phyloP scores from a whole-genome alignment of 2,113 vertebrate species.

The Platichthys stellatus region DNA sequence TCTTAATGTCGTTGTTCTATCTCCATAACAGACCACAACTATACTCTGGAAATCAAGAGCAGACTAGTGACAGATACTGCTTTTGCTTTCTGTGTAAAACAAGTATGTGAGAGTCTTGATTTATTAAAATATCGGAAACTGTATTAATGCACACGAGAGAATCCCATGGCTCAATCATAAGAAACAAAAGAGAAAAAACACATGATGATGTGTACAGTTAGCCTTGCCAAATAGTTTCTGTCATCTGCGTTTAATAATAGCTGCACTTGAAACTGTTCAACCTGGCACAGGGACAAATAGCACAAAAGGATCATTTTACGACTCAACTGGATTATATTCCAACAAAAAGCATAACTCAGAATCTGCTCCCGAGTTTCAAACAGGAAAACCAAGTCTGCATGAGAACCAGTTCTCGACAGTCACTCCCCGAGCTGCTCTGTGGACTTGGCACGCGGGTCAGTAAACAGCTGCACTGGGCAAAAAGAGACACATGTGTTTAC shows the following conservation, averaged over 20 bases:
- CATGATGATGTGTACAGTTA: conserved; percentile 27
- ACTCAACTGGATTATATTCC: conserved; percentile 27
- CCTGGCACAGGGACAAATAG: conserved; percentile 46
- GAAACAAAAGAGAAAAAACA: background rate
- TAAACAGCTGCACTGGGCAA: conserved; percentile 62
- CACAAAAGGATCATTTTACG: conserved; percentile 51
- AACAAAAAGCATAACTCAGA: conserved; percentile 30
- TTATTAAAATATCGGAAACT: background rate
- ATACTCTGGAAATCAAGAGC: conserved; percentile 59
- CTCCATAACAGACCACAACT: conserved; percentile 49
- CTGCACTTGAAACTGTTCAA: conserved; percentile 55
- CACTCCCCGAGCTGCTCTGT: conserved; percentile 23
- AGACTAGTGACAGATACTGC: conserved; percentile 46
- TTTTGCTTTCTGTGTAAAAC: conserved; percentile 46
- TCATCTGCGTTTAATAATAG: conserved; percentile 71
- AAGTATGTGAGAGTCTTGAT: conserved; percentile 20
- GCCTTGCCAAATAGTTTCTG: conserved; percentile 41
- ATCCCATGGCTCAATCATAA: background rate
- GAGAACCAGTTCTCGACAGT: conserved; percentile 41
- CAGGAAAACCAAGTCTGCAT: conserved; percentile 49
- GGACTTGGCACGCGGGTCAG: conserved; percentile 44
- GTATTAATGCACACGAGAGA: conserved; percentile 1
- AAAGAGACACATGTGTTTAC: conserved; percentile 64
- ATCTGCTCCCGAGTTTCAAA: conserved; percentile 33
- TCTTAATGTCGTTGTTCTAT: conserved; percentile 36